A percentile compares a stretch with the other conserved stretches of the same genome.
Conservation (phyloP, 2,113 vertebrate species). For the Nanger granti region DNA sequence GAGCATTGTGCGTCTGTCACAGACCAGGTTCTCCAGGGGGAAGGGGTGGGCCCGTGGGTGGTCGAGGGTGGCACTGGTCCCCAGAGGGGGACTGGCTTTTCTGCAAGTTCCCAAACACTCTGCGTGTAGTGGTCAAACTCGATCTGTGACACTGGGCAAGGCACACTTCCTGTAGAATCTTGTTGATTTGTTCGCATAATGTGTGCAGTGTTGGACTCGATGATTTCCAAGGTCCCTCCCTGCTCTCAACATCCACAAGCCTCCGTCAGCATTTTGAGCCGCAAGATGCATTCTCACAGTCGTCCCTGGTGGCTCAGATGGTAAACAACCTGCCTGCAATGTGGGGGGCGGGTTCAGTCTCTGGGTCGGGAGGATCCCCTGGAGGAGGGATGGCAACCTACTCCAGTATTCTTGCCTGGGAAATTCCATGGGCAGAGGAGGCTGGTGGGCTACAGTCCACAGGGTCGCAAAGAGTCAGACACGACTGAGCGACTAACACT, state of each 20-base stretch:
- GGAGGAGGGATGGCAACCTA: background rate
- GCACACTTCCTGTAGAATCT: background rate
- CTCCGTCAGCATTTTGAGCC: background rate
- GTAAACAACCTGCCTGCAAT: background rate
- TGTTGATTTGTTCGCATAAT: background rate
- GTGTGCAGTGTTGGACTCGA: background rate
- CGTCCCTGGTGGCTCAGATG: background rate
- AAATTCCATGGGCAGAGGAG: background rate
- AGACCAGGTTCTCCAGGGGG: background rate
- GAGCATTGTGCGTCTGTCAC: fast-evolving
- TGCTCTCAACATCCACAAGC: background rate
- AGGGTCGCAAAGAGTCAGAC: background rate
- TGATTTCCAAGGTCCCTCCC: background rate
- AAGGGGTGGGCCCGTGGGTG: fast-evolving
- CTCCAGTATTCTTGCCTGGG: background rate
- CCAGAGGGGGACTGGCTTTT: background rate
- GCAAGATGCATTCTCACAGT: background rate
- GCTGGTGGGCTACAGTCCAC: background rate
- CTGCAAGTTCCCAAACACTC: background rate
- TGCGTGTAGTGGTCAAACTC: background rate
- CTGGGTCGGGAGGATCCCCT: background rate
- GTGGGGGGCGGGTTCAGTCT: background rate
- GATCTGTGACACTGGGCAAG: background rate
- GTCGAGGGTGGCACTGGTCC: background rate
- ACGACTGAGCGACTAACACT: background rate